Evolutionary conservation across 2,888 invertebrate species (phyloP), one percentile per base, ranked within the genome.

Genomic region (Oxystoma pomonae): DNA sequence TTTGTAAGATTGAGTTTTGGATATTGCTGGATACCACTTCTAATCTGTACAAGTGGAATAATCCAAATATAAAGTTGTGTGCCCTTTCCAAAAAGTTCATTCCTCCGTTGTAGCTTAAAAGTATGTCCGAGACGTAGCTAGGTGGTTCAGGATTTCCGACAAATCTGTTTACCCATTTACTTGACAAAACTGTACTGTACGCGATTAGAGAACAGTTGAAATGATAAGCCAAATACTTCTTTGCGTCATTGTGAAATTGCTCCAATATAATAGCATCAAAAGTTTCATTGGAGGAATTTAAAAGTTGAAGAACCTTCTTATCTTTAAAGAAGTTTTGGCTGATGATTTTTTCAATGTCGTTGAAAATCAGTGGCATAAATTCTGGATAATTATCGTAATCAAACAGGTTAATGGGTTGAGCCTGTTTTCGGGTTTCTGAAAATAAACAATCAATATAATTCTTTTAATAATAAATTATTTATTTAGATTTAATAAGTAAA

Each of bases 1-100:
- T 71, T n/a, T 74, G 70, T 16, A 74, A 7, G 0, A 76, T n/a
- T 20, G 60, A 50, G 18, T 73, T 67, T 52, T 76, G 76, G 35
- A 60, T 55, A 0, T 74, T 74, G 20, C 67, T 62, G 21, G 61
- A 59, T 17, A 67, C 64, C 1, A 65, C 20, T 16, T 81, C 58
- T 1, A 58, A 53, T 18, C 65, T 58, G 5, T 69, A 16, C 1
- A 67, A 61, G 1, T 20, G 7, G 1, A 58, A 1, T 1, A 68
- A 7, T 16, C 55, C 56, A 1, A 73, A 71, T 1, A 80, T 79
- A 0, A 82, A 76, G 71, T 86, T 88, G 20, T 79, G 73, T 0
- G 85, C 55, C 67, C 88, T 75, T 68, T 84, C 81, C 72, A 75
- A 75, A 67, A 88, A 86, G 21, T 76, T 82, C 76, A 84, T 83